Evolutionary conservation across 2,888 invertebrate genomes (phyloP).

Genomic region (Dasysyrphus albostriatus): DNA sequence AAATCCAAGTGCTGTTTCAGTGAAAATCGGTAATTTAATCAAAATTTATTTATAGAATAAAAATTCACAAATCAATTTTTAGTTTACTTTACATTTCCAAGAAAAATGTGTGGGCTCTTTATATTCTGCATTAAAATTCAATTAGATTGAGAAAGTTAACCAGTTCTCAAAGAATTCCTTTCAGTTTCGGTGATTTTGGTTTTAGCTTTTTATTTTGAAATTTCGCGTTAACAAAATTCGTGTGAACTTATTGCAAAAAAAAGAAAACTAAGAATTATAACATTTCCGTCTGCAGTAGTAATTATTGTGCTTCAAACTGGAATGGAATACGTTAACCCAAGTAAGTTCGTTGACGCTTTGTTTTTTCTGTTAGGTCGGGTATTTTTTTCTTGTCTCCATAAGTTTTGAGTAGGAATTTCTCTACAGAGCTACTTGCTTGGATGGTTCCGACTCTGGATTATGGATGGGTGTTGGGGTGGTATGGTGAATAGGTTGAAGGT

Average conservation of each 20-base stretch:
- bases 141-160: neutral
- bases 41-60: conserved; percentile 3
- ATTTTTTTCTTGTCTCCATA: conserved; percentile 23
- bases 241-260: conserved; percentile 30
- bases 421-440: neutral
- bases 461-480: neutral
- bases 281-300: conserved; percentile 54
- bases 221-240: neutral
- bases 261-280: conserved; percentile 29
- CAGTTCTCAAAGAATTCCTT: neutral
- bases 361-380: conserved; percentile 32
- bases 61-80: conserved; percentile 3
- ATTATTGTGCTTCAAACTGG: conserved; percentile 50
- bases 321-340: conserved; percentile 73
- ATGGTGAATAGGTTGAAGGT: conserved; percentile 15
- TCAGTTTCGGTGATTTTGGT: neutral
- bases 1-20: conserved; percentile 13
- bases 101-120: neutral
- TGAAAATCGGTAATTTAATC: neutral
- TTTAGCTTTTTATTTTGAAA: neutral
- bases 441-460: neutral
- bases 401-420: neutral
- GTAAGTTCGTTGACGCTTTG: conserved; percentile 71
- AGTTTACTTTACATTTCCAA: neutral
- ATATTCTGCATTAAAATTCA: neutral